Evolutionary conservation across 2,888 invertebrate genomes (phyloP).

Genomic region (Cephus pygmeus): DNA sequence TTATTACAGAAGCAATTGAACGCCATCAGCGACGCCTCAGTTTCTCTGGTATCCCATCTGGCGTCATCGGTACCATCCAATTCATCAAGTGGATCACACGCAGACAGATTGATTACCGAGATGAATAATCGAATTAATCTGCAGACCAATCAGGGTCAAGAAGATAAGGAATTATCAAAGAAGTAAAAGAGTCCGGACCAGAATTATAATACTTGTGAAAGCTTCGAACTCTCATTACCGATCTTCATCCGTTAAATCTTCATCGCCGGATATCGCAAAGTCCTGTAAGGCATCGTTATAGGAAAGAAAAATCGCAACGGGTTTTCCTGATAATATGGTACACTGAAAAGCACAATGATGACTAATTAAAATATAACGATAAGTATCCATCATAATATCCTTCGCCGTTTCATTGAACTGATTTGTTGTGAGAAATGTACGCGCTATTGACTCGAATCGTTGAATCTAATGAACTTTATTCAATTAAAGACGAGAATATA

Average conservation of each 20-base stretch:
- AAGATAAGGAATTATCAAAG: not conserved
- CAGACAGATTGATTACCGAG: not conserved
- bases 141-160: not conserved
- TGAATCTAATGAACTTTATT: not conserved
- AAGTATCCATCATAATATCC: not conserved
- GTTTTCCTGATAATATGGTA: not conserved
- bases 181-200: not conserved
- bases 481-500: not conserved
- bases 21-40: not conserved
- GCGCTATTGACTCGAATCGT: not conserved
- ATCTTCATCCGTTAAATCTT: not conserved
- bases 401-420: not conserved
- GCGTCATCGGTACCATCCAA: slow-evolving; percentile 1
- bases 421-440: not conserved
- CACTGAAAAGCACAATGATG: not conserved
- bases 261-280: not conserved
- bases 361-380: not conserved
- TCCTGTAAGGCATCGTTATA: not conserved
- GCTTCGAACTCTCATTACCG: not conserved
- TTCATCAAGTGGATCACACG: not conserved
- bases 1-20: slow-evolving; percentile 4
- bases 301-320: not conserved
- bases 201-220: not conserved
- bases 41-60: not conserved
- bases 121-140: not conserved